Conservation (phyloP, 2,797 vertebrate species). For the Prionace glauca region DNA sequence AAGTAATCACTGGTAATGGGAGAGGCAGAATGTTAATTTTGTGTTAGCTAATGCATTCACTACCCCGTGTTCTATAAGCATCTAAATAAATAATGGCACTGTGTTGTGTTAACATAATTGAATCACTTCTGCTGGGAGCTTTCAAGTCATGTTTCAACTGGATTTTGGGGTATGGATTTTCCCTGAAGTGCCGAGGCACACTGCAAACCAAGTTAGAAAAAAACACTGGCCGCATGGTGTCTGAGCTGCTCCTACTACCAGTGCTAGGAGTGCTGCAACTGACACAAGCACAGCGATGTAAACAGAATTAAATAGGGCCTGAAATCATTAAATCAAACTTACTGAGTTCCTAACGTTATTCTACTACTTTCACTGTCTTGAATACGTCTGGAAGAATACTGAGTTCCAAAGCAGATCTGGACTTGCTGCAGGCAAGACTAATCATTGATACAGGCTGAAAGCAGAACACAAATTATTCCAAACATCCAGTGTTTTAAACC, state of each 20-base stretch:
- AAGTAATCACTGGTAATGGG: background rate
- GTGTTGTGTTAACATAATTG: background rate
- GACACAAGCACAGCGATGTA: background rate
- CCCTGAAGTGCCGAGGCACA: too few relatives aligned
- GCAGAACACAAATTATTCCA: background rate
- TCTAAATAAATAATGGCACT: background rate
- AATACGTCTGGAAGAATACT: background rate
- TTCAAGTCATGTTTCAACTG: background rate
- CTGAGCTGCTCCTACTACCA: background rate
- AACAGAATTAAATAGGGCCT: background rate
- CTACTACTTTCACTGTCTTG: background rate
- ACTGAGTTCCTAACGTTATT: background rate
- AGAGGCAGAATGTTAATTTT: background rate
- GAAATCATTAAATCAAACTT: background rate
- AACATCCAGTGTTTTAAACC: background rate
- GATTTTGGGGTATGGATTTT: background rate
- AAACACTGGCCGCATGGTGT: background rate
- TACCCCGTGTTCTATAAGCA: background rate
- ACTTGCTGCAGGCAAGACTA: background rate
- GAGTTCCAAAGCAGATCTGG: background rate
- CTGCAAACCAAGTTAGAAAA: background rate
- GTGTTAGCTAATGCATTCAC: background rate
- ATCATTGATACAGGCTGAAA: background rate
- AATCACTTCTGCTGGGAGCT: background rate
- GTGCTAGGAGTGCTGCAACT: background rate